These are phyloP conservation scores for Leptosomus discolor DNA, from an alignment of 2,113 vertebrate genomes.

Conservation along the genomic window DNA sequence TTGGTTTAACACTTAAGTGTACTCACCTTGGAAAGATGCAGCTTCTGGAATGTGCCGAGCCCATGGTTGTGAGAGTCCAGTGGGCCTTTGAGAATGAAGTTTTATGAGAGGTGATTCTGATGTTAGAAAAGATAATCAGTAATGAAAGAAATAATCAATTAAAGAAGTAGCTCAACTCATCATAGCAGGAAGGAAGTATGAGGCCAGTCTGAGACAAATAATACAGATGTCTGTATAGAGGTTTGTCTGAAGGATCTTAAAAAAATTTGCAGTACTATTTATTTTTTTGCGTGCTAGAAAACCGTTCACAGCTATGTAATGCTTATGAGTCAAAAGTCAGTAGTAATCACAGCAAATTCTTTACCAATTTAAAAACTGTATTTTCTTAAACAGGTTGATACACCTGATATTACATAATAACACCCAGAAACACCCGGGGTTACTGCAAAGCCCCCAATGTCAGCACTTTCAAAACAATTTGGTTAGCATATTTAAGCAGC, in stretches of 20 bases:
- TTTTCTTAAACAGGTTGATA: neutral
- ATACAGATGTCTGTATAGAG: neutral
- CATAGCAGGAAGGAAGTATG: neutral
- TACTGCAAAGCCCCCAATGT: neutral
- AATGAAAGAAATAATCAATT: neutral
- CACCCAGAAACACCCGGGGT: neutral
- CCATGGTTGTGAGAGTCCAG: neutral
- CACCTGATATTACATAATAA: neutral
- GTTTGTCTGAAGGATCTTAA: neutral
- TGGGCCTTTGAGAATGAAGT: neutral
- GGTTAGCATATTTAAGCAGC: neutral
- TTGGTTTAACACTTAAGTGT: neutral
- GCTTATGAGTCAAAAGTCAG: neutral
- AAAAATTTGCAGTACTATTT: neutral
- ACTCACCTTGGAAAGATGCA: neutral
- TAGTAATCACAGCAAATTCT: neutral
- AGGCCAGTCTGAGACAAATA: neutral
- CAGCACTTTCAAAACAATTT: conserved; percentile 18
- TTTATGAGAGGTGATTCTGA: neutral
- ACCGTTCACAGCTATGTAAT: neutral
- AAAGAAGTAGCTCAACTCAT: neutral
- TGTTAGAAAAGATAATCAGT: neutral
- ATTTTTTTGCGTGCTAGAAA: neutral
- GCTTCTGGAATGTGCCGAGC: neutral
- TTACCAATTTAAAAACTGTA: neutral